Percentiles rank a stretch among this genome's conserved stretches.
Conservation (phyloP, 30 jellyfish, hydroid and myxozoan genomes). For the Pseudorhiza aurosa region DNA sequence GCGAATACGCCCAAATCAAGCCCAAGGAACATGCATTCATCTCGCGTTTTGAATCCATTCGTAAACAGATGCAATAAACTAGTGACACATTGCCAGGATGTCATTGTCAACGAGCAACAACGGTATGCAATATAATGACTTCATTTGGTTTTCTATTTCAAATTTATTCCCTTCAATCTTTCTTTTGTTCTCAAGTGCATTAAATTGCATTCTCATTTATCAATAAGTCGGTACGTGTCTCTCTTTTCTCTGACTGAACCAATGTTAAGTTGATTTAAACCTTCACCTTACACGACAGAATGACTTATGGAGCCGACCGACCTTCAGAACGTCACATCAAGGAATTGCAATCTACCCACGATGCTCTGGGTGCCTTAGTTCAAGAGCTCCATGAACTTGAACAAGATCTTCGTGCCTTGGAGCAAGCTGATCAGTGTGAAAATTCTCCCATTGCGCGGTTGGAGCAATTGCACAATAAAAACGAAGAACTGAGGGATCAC, state of each 20-base stretch:
- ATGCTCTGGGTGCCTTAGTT: constrained; percentile 52
- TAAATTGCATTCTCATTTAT: too few species aligned
- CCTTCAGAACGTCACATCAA: constrained; percentile 65
- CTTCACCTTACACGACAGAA: not conserved
- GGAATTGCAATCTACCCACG: constrained; percentile 57
- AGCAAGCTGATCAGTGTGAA: constrained; percentile 42
- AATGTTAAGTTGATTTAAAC: too few species aligned
- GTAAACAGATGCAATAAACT: constrained; percentile 37
- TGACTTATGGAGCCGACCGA: constrained; percentile 53
- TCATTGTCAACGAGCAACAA: constrained; percentile 40
- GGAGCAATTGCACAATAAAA: constrained; percentile 47
- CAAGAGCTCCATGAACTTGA: constrained; percentile 52
- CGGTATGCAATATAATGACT: constrained; percentile 6
- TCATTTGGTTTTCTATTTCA: not conserved
- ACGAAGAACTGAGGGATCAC: constrained; percentile 63
- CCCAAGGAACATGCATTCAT: constrained; percentile 25
- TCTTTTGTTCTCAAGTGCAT: too few species aligned
- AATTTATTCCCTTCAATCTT: too few species aligned
- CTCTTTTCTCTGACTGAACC: too few species aligned
- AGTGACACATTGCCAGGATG: constrained; percentile 43
- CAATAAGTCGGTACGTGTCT: too few species aligned
- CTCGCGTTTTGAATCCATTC: constrained; percentile 56
- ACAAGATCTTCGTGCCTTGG: constrained; percentile 60
- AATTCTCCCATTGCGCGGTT: constrained; percentile 56
- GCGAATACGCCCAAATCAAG: constrained; percentile 32